A percentile compares a stretch with the other conserved stretches of the same genome.
These are phyloP conservation scores for Proteles cristata DNA, from an alignment of 2,113 vertebrate genomes.

Conservation along the genomic window DNA sequence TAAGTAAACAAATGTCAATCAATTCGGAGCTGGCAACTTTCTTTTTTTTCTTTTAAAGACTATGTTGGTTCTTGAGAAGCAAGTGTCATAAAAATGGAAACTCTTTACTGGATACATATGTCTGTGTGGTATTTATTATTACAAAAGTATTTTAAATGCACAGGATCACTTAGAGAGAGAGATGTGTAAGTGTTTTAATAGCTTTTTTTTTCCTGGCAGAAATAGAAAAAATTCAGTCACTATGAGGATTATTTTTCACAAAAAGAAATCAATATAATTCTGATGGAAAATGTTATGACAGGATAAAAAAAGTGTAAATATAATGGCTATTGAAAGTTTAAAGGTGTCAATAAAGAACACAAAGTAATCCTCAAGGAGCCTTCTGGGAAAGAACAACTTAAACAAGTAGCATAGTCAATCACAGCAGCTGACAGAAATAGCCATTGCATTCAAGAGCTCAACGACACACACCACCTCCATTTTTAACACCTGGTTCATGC, in stretches of 20 bases:
- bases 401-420: slow-evolving; percentile 46
- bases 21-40: slow-evolving; percentile 86
- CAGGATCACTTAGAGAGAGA: slow-evolving; percentile 74
- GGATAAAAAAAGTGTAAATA: slow-evolving; percentile 70
- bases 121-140: slow-evolving; percentile 86
- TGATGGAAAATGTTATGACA: slow-evolving; percentile 73
- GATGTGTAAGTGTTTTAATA: slow-evolving; percentile 75
- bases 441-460: not conserved
- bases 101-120: slow-evolving; percentile 85
- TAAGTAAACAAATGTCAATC: slow-evolving; percentile 92
- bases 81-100: slow-evolving; percentile 88
- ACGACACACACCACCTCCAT: not conserved
- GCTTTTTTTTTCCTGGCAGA: slow-evolving; percentile 48
- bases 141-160: slow-evolving; percentile 85
- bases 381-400: slow-evolving; percentile 65
- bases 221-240: slow-evolving; percentile 65
- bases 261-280: slow-evolving; percentile 78
- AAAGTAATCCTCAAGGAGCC: slow-evolving; percentile 51
- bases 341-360: slow-evolving; percentile 57
- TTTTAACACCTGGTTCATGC: slow-evolving; percentile 66
- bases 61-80: slow-evolving; percentile 87
- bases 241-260: slow-evolving; percentile 73
- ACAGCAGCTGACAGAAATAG: slow-evolving; percentile 24
- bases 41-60: slow-evolving; percentile 80
- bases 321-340: slow-evolving; percentile 67